A percentile compares a stretch with the other conserved stretches of the same genome.
Evolutionary conservation across 1,140 invertebrate genomes (phyloP).

Genomic region (Drosophila punjabiensis): DNA sequence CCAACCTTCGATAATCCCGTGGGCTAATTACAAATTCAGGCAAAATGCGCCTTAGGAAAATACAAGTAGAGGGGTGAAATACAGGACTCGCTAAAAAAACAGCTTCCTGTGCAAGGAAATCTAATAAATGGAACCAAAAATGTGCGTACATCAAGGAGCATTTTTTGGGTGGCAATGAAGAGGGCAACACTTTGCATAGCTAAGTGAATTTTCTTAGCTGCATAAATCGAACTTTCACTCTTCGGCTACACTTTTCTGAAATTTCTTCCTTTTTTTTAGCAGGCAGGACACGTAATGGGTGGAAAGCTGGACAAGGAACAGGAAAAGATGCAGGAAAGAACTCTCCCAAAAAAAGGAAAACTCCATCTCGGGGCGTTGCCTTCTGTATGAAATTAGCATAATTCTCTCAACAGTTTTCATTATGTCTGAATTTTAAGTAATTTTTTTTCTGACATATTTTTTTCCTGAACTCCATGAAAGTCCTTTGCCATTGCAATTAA

Average conservation of each 20-base stretch:
- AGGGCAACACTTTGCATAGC: slow-evolving; percentile 49
- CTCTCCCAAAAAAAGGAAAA: not conserved
- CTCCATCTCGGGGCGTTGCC: slow-evolving; percentile 48
- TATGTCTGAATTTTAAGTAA: slow-evolving; percentile 82
- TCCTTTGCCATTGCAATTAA: slow-evolving; percentile 76
- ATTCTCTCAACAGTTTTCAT: slow-evolving; percentile 78
- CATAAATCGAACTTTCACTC: slow-evolving; percentile 74
- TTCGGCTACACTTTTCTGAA: slow-evolving; percentile 25
- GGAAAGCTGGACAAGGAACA: slow-evolving; percentile 49
- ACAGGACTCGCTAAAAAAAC: slow-evolving; percentile 34
- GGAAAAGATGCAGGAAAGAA: slow-evolving; percentile 32
- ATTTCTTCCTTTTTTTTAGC: slow-evolving; percentile 17
- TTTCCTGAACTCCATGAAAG: slow-evolving; percentile 9
- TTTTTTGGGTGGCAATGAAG: slow-evolving; percentile 10
- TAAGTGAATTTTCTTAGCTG: slow-evolving; percentile 73
- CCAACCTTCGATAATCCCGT: slow-evolving; percentile 1
- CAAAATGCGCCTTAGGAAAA: slow-evolving; percentile 63
- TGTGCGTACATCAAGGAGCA: slow-evolving; percentile 75
- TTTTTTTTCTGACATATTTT: slow-evolving; percentile 66
- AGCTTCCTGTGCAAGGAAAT: slow-evolving; percentile 69
- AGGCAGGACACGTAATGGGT: slow-evolving; percentile 69
- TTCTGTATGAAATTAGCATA: slow-evolving; percentile 80
- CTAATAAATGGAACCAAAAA: slow-evolving; percentile 85
- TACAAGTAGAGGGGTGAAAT: slow-evolving; percentile 39
- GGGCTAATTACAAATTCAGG: slow-evolving; percentile 77